phyloP scores from a whole-genome alignment of 2,113 vertebrate species.

The Thunnus maccoyii region DNA sequence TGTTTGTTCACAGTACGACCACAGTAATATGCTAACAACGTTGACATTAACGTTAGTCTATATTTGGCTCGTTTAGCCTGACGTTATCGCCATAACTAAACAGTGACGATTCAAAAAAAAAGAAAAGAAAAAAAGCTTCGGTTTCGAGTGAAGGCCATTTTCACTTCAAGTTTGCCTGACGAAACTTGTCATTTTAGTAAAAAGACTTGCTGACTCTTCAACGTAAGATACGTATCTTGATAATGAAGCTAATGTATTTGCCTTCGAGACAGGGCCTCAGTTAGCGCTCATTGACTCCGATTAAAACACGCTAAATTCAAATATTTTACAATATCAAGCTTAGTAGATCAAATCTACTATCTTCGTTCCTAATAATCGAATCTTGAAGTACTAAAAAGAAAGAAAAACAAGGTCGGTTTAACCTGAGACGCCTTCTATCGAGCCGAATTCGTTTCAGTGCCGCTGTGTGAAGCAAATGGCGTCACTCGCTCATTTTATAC shows the following conservation, averaged over 20 bases:
- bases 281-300: fast-evolving
- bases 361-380: fast-evolving
- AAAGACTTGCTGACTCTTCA: fast-evolving
- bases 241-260: neutral
- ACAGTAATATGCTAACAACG: fast-evolving
- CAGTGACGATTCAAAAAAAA: neutral
- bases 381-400: neutral
- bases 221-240: neutral
- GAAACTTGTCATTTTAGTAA: neutral
- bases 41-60: fast-evolving
- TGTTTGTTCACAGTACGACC: neutral
- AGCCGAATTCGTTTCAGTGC: neutral
- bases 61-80: neutral
- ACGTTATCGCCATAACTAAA: neutral
- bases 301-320: neutral
- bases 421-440: fast-evolving
- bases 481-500: conserved; percentile 49
- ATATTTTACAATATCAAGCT: neutral
- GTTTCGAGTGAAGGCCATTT: neutral
- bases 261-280: neutral
- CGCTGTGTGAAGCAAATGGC: neutral
- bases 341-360: fast-evolving
- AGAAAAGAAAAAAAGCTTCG: neutral
- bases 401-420: conserved; percentile 3
- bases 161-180: neutral